Evolutionary conservation across 2,113 vertebrate species (phyloP), one percentile per base, ranked within the genome.

Genomic region (Corythaeola cristata): DNA sequence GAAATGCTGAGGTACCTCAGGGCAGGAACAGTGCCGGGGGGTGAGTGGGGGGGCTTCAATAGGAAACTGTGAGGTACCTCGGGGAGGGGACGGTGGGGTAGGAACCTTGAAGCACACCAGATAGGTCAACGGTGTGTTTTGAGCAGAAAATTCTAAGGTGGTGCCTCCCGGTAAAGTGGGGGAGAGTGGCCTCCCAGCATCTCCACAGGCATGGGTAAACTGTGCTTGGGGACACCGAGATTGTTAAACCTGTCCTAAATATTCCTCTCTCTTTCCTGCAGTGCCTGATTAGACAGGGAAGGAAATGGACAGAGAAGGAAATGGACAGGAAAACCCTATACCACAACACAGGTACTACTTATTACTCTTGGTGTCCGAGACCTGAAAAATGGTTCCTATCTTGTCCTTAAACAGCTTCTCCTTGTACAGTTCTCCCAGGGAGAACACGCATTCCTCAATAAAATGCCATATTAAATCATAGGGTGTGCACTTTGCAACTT

Each of bases 121-220:
- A 4, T 44, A 52, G 15, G 26, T 37, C 64, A 49, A 2, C 0
- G 4, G 45, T 13, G 39, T 14, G 52, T 60, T 56, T 60, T 6
- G 39, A 28, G 32, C 53, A 62, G 45, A 56, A 83, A 67, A 45
- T 17, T 32, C 8, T 66, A 47, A 87, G 35, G 53, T 67, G 67
- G 49, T 1, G 2, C 28, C 3, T n/a, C 24, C 33, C 1, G 1
- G 13, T 35, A 28, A n/a, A 53, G 24, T 3, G 3, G 8, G 6
- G 32, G 13, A 88, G 37, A 47, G 67, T 7, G 44, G 50, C 26
- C 30, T 62, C 32, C 62, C 67, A 53, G 50, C 22, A 6, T 15
- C n/a, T 47, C 68, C 3, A 3, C 9, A 24, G 37, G 24, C 37
- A 52, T 41, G 28, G 9, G 23, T 26, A 62, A 72, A 26, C n/a